Evolutionary conservation across 2,888 invertebrate species (phyloP).

Genomic region (Fragum sueziense): DNA sequence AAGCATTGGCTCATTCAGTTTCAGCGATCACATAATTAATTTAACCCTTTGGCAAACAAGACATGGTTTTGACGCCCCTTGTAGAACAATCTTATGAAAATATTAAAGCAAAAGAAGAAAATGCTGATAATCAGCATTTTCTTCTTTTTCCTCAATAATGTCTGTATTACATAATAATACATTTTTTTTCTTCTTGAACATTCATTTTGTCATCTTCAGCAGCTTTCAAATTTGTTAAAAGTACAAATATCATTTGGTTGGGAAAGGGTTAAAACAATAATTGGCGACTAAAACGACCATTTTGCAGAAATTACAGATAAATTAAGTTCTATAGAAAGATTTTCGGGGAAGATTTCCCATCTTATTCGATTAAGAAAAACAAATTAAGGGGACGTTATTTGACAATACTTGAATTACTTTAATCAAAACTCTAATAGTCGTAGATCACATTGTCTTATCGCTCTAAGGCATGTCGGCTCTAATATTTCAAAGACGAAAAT

Average conservation of each 20-base stretch:
- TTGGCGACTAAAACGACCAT: constrained; percentile 14
- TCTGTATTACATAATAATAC: too few species aligned
- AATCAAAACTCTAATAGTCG: constrained; percentile 16
- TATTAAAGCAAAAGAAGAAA: too few species aligned
- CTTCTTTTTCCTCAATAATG: too few species aligned
- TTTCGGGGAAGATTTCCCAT: constrained; percentile 7
- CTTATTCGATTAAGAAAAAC: constrained; percentile 9
- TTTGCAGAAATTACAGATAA: background rate
- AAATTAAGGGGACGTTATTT: constrained; percentile 17
- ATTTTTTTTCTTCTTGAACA: too few species aligned
- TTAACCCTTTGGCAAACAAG: too few species aligned
- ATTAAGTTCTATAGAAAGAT: constrained; percentile 15
- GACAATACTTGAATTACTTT: constrained; percentile 20
- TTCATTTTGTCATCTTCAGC: too few species aligned
- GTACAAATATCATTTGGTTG: too few species aligned
- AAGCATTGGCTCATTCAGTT: background rate
- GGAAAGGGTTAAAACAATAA: background rate
- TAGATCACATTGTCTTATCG: constrained; percentile 21
- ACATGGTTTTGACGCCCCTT: too few species aligned
- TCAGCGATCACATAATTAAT: background rate
- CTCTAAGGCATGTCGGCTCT: background rate
- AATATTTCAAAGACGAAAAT: constrained; percentile 1
- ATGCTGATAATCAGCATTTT: too few species aligned
- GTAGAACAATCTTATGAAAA: too few species aligned
- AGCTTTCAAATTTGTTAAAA: too few species aligned